A percentile compares a stretch with the other conserved stretches of the same genome.
Evolutionary conservation across 2,113 vertebrate species (phyloP).

Genomic region (Phrynocephalus versicolor): DNA sequence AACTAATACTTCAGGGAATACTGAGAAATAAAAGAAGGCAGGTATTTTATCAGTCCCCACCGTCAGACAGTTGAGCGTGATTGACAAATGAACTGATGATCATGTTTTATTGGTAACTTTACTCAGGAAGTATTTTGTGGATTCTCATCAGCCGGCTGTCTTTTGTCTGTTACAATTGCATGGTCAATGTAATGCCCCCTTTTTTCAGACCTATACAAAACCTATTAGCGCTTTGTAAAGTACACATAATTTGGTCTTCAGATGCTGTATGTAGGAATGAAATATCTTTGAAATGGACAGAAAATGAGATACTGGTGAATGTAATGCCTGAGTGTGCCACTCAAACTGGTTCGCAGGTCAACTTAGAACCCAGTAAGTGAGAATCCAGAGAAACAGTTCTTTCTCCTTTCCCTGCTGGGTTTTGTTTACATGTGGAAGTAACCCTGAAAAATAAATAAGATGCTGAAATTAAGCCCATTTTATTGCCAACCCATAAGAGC

Average conservation of each 20-base stretch:
- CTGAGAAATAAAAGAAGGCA: slow-evolving; percentile 63
- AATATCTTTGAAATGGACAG: slow-evolving; percentile 45
- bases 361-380: neutral
- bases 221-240: slow-evolving; percentile 48
- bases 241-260: slow-evolving; percentile 43
- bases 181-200: slow-evolving; percentile 52
- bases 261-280: slow-evolving; percentile 32
- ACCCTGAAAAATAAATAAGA: neutral
- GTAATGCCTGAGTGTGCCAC: neutral
- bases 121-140: slow-evolving; percentile 60
- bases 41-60: slow-evolving; percentile 59
- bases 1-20: slow-evolving; percentile 67
- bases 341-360: neutral
- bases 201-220: slow-evolving; percentile 49
- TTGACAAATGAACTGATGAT: slow-evolving; percentile 62
- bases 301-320: slow-evolving; percentile 48
- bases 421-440: neutral
- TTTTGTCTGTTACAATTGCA: slow-evolving; percentile 46
- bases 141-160: slow-evolving; percentile 53
- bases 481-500: neutral
- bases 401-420: neutral
- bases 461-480: neutral
- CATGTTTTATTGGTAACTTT: slow-evolving; percentile 58
- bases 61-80: slow-evolving; percentile 30
- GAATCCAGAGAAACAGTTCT: neutral